Conservation (phyloP, 2,797 vertebrate species). For the Bradypodion ventrale region DNA sequence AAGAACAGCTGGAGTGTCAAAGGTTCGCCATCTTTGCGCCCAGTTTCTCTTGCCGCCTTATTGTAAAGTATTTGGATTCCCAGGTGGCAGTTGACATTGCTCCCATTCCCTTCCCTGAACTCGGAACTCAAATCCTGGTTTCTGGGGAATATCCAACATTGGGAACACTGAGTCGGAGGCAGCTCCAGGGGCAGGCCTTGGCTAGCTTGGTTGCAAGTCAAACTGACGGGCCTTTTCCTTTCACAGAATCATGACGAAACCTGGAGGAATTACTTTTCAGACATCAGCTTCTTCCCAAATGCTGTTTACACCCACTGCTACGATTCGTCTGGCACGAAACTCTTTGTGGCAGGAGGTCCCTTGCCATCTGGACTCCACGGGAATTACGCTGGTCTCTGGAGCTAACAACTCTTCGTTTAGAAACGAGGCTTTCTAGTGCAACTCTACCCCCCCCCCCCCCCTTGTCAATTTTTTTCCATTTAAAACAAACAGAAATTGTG, state of each 20-base stretch:
- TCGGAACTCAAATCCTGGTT: neutral
- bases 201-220: neutral
- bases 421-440: conserved; percentile 70
- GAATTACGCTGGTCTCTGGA: conserved; percentile 98
- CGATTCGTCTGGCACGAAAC: conserved; percentile 95
- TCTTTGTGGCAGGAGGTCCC: conserved; percentile 97
- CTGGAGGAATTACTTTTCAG: conserved; percentile 98
- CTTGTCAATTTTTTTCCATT: conserved; percentile 59
- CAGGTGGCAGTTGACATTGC: neutral
- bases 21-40: no score
- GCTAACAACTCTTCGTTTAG: conserved; percentile 79
- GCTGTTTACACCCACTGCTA: conserved; percentile 99
- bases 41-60: no score
- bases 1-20: no score
- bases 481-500: conserved; percentile 56
- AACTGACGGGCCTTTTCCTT: conserved; percentile 57
- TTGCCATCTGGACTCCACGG: conserved; percentile 97
- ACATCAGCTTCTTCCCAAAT: conserved; percentile 95
- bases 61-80: neutral
- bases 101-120: neutral
- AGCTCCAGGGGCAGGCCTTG: neutral
- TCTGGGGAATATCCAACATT: neutral
- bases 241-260: conserved; percentile 95
- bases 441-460: conserved; percentile 50
- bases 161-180: neutral